These are phyloP conservation scores for Ecdyonurus torrentis DNA, from an alignment of 2,888 invertebrate species.

Conservation along the genomic window DNA sequence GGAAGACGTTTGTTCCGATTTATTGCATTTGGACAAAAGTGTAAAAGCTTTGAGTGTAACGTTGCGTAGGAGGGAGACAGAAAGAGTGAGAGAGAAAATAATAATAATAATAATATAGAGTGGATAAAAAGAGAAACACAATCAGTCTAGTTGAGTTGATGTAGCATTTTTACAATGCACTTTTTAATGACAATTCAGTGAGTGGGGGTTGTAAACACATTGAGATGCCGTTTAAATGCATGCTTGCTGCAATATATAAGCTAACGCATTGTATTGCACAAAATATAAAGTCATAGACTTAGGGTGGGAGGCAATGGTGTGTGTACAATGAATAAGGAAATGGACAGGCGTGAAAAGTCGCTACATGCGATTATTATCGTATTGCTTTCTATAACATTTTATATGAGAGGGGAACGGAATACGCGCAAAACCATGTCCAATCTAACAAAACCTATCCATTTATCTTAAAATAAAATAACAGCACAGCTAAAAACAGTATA, in stretches of 20 bases:
- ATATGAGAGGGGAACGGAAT: not conserved
- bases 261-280: not conserved
- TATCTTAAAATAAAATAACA: too few relatives aligned
- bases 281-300: not conserved
- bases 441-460: not conserved
- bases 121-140: too few relatives aligned
- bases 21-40: not conserved
- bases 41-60: not conserved
- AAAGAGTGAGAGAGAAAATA: slow-evolving; percentile 9
- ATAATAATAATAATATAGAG: too few relatives aligned
- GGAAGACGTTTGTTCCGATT: not conserved
- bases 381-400: not conserved
- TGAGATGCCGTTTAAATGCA: not conserved
- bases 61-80: slow-evolving; percentile 8
- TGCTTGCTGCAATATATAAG: too few relatives aligned
- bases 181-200: not conserved
- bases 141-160: too few relatives aligned
- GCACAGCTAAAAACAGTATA: too few relatives aligned
- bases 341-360: slow-evolving; percentile 12
- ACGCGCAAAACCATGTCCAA: not conserved
- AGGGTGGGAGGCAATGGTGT: slow-evolving; percentile 28
- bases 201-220: not conserved
- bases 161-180: too few relatives aligned
- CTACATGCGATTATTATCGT: not conserved
- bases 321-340: slow-evolving; percentile 31